These are phyloP conservation scores for Podarcis raffonei DNA, from an alignment of 2,113 vertebrate species.

Conservation along the genomic window DNA sequence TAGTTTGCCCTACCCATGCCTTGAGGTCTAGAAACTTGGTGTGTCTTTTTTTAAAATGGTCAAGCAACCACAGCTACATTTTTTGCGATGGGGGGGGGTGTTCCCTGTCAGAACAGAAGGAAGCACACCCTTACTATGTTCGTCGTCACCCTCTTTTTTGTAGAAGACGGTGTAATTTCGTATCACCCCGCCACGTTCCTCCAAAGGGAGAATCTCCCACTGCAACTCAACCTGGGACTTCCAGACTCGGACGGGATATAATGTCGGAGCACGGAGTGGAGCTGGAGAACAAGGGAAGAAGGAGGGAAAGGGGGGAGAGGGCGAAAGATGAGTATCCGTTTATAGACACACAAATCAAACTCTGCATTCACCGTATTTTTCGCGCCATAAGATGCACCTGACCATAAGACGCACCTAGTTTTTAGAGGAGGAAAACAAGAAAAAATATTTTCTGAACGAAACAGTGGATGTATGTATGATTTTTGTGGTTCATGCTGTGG, in stretches of 20 bases:
- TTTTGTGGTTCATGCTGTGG: no score
- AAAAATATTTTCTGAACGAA: no score
- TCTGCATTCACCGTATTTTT: no score
- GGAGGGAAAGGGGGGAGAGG: neutral
- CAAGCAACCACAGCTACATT: no score
- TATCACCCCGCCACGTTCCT: slow-evolving; percentile 68
- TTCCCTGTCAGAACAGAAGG: no score
- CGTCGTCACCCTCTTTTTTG: slow-evolving; percentile 25
- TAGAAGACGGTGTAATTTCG: slow-evolving; percentile 69
- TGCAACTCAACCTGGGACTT: slow-evolving; percentile 48
- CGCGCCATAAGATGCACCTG: no score
- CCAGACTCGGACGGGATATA: slow-evolving; percentile 46
- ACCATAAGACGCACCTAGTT: no score
- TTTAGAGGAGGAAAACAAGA: no score
- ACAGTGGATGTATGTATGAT: no score
- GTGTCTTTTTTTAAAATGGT: no score
- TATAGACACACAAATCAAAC: neutral
- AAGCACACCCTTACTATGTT: slow-evolving; percentile 53
- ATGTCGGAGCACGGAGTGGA: slow-evolving; percentile 62
- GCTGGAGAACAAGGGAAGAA: slow-evolving; percentile 33
- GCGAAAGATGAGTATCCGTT: neutral
- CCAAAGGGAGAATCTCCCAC: slow-evolving; percentile 71
- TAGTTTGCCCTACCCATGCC: no score
- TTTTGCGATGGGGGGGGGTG: no score
- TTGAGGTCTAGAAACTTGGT: neutral